These are phyloP conservation scores for Festucalex cinctus DNA, from an alignment of 2,113 vertebrate species.

Conservation along the genomic window DNA sequence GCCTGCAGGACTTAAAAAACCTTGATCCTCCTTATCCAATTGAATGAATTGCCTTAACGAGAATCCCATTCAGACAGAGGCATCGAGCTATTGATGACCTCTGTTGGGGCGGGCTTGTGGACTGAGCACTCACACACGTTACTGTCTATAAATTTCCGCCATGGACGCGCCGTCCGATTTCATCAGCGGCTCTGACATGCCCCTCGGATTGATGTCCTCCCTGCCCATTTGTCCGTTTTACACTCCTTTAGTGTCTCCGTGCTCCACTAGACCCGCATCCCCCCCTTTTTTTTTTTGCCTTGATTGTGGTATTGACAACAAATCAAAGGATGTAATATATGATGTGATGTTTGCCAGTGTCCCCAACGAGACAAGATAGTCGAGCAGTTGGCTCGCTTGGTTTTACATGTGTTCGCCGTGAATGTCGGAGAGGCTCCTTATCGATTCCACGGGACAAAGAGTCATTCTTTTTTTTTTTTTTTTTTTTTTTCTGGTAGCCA, in stretches of 20 bases:
- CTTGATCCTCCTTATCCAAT: no score
- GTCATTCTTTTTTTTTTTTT: no score
- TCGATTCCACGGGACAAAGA: slow-evolving; percentile 69
- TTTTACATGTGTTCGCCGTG: slow-evolving; percentile 73
- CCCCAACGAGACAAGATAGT: slow-evolving; percentile 72
- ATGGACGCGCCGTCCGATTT: slow-evolving; percentile 59
- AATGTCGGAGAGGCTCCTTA: slow-evolving; percentile 67
- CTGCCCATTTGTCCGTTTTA: slow-evolving; percentile 74
- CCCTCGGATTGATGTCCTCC: slow-evolving; percentile 73
- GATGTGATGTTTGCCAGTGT: slow-evolving; percentile 66
- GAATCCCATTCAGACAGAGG: slow-evolving; percentile 59
- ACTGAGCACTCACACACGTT: slow-evolving; percentile 69
- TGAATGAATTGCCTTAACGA: slow-evolving; percentile 60
- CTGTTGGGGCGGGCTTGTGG: slow-evolving; percentile 50
- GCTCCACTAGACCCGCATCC: slow-evolving; percentile 66
- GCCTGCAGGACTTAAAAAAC: no score
- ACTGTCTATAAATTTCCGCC: slow-evolving; percentile 75
- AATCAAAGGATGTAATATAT: slow-evolving; percentile 77
- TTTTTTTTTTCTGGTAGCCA: slow-evolving; percentile 57
- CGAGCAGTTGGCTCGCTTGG: slow-evolving; percentile 53
- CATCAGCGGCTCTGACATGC: slow-evolving; percentile 69
- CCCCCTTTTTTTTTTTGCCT: no score
- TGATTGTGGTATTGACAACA: slow-evolving; percentile 81
- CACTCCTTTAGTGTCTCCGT: slow-evolving; percentile 73
- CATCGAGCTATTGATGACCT: slow-evolving; percentile 71